Base-by-base conservation (phyloP, 2,888 invertebrate species). In the Chouioia cunea region DNA sequence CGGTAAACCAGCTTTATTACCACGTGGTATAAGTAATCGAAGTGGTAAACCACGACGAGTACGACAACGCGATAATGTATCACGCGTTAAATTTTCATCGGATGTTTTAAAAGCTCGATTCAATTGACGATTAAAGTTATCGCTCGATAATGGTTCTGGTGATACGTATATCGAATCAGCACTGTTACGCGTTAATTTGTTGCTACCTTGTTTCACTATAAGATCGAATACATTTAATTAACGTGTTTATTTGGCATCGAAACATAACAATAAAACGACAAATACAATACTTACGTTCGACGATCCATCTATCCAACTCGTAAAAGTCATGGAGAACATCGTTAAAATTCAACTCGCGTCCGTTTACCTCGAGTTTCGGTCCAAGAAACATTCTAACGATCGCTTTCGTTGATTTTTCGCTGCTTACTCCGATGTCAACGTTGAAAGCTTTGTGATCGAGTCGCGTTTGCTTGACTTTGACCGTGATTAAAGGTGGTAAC, bases 401-500 rank as follows among this genome's bases (percentile, higher is more conserved):
- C 8, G 89, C 90, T 71, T 90, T 88, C 56, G 86, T 85, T 14
- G 86, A 85, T 71, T 88, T 87, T 71, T 91, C 89, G 71, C 91
- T 90, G 75, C 87, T 87, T n/a, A 93, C 86, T 56, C 88, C 86
- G 77, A 92, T 85, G 65, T 87, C 88, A 74, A 91, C 88, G 65
- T 87, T 87, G 87, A 92, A 93, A 0, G 89, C 88, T 72, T 91
- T 90, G 86, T 93, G 91, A 85, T 91, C 91, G 46, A 93, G 86
- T 77, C 93, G 91, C 71, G 89, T 86, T 82, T 93, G 92, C 66
- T 90, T 89, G 2, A 90, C 89, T 76, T 88, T 85, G 78, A 89
- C 89, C 77, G 88, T 88, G 47, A 86, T 81, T 74, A 84, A 83
- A 15, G 80, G 76, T 80, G 82, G 86, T 68, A 83, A 86, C 77